Percentiles rank a stretch among this genome's conserved stretches.
phyloP scores from a whole-genome alignment of 2,113 vertebrate species.

The Cephalophus harveyi region DNA sequence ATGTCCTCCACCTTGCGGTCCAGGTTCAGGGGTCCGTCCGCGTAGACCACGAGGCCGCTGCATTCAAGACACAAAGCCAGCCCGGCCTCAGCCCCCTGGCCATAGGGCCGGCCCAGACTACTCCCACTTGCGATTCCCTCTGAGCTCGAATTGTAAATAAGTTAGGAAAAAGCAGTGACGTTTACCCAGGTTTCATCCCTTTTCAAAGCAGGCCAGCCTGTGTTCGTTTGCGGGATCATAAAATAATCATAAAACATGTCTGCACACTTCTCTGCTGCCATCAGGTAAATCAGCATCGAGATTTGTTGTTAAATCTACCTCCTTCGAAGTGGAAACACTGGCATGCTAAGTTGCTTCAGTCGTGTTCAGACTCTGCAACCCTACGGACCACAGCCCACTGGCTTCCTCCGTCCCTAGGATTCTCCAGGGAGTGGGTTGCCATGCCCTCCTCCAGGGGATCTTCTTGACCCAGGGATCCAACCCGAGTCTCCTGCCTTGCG shows the following conservation, averaged over 20 bases:
- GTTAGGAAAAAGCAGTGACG: not conserved
- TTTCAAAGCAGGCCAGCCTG: not conserved
- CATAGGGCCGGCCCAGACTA: fast-evolving
- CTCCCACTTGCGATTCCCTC: fast-evolving
- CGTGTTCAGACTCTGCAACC: not conserved
- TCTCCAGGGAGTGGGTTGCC: not conserved
- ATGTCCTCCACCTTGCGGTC: slow-evolving; percentile 95
- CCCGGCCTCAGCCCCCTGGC: not conserved
- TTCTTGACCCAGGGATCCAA: not conserved
- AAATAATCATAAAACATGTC: not conserved
- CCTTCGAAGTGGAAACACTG: not conserved
- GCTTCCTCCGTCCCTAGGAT: not conserved
- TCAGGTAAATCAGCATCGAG: not conserved
- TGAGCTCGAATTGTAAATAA: fast-evolving
- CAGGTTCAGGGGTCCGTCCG: slow-evolving; percentile 94
- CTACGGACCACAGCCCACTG: not conserved
- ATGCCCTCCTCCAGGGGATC: not conserved
- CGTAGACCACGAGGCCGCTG: slow-evolving; percentile 96
- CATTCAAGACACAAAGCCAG: slow-evolving; percentile 66
- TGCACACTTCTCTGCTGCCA: too few relatives aligned
- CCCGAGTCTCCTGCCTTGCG: not conserved
- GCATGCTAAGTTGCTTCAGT: not conserved
- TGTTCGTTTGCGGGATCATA: not conserved
- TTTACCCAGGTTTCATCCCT: not conserved
- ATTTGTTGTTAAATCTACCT: not conserved